Conservation (phyloP, 2,797 vertebrate genomes). For the Borostomias antarcticus region DNA sequence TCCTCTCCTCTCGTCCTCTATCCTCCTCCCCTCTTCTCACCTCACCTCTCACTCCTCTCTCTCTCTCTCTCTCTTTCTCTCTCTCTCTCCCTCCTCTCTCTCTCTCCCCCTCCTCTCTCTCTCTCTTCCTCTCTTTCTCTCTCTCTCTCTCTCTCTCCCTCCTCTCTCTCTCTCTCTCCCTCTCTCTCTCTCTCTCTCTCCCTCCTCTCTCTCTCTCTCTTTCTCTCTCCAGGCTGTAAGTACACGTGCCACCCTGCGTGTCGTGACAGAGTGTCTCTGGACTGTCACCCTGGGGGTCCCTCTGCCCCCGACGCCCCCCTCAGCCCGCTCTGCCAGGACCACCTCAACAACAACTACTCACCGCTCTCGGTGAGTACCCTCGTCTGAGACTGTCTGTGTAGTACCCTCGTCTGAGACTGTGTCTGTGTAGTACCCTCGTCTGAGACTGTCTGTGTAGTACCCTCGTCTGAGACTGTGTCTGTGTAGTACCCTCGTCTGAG, state of each 20-base stretch:
- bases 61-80: neutral
- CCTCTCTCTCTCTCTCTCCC: neutral
- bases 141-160: neutral
- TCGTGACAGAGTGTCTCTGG: constrained; percentile 47
- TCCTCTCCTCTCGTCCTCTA: neutral
- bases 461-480: neutral
- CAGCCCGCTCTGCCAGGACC: constrained; percentile 40
- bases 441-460: no score
- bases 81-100: neutral
- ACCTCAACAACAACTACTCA: constrained; percentile 57
- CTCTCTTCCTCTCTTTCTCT: neutral
- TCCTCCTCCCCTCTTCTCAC: neutral
- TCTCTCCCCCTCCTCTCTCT: neutral
- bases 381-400: no score
- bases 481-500: constrained; percentile 15
- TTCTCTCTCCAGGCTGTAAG: constrained; percentile 51
- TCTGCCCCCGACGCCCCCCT: constrained; percentile 26
- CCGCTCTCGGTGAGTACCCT: constrained; percentile 39
- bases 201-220: neutral
- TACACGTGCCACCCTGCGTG: constrained; percentile 61
- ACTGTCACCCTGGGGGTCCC: constrained; percentile 48
- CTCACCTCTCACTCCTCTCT: constrained; percentile 3
- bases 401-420: constrained; percentile 1
- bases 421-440: no score
- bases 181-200: neutral